Evolutionary conservation across 2,888 invertebrate species (phyloP).

Genomic region (Balanococcus diminutus): DNA sequence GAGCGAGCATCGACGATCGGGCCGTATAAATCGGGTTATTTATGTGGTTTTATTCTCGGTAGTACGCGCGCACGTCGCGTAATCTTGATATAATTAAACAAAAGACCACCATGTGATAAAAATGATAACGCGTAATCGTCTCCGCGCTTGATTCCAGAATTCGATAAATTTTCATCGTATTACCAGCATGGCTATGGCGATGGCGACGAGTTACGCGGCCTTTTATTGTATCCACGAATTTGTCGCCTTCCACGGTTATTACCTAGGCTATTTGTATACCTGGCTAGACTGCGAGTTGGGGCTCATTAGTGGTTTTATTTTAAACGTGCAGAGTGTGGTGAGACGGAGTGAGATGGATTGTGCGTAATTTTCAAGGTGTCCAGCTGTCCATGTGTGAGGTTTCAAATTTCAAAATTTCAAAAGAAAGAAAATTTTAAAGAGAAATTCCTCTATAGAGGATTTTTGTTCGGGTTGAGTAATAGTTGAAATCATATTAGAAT

Average conservation of each 20-base stretch:
- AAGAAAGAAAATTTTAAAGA: too few species aligned
- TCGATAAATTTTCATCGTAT: neutral
- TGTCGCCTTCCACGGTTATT: neutral
- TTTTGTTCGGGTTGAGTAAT: too few species aligned
- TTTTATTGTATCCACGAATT: too few species aligned
- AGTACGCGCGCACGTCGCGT: neutral
- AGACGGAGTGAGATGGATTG: too few species aligned
- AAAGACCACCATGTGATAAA: constrained; percentile 23
- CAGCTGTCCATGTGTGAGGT: too few species aligned
- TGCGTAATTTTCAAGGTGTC: too few species aligned
- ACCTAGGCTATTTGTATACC: neutral
- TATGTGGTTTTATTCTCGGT: neutral
- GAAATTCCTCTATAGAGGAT: too few species aligned
- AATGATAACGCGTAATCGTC: neutral
- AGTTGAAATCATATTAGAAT: too few species aligned
- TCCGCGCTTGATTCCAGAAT: neutral
- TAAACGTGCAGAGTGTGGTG: too few species aligned
- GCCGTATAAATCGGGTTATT: constrained; percentile 16
- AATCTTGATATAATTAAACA: constrained; percentile 25
- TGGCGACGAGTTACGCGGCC: too few species aligned
- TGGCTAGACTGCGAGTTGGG: neutral
- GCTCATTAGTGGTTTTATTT: too few species aligned
- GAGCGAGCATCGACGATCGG: neutral
- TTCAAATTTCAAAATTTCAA: too few species aligned
- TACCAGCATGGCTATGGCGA: neutral